These are phyloP conservation scores for Telmatherina bonti DNA, from an alignment of 2,797 vertebrate genomes.

Conservation along the genomic window DNA sequence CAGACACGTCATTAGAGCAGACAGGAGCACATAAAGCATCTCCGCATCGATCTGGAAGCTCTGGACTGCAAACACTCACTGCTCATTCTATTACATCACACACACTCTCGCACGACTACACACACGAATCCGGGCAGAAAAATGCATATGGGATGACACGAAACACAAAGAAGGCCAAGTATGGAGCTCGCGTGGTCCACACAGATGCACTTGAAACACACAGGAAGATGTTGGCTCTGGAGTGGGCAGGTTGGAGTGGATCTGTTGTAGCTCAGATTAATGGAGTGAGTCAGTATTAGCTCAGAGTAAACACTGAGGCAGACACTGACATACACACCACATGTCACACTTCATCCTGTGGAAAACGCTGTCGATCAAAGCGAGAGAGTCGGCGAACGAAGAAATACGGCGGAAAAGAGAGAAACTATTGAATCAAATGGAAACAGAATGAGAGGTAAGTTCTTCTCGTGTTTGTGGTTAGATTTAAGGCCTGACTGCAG, in stretches of 20 bases:
- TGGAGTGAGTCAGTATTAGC: slow-evolving; percentile 80
- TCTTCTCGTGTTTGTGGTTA: slow-evolving; percentile 1
- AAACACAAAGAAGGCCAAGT: slow-evolving; percentile 33
- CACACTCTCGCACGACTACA: slow-evolving; percentile 10
- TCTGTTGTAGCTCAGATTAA: slow-evolving; percentile 80
- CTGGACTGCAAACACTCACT: slow-evolving; percentile 66
- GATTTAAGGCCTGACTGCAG: neutral
- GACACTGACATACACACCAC: slow-evolving; percentile 79
- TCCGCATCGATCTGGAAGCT: slow-evolving; percentile 79
- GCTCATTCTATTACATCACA: slow-evolving; percentile 55
- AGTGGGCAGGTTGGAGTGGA: slow-evolving; percentile 70
- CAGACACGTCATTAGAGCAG: slow-evolving; percentile 83
- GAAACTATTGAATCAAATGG: slow-evolving; percentile 3
- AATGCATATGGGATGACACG: slow-evolving; percentile 44
- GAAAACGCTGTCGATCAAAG: slow-evolving; percentile 73
- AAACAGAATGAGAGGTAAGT: neutral
- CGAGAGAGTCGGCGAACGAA: slow-evolving; percentile 13
- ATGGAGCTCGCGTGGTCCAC: slow-evolving; percentile 7
- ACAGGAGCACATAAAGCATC: slow-evolving; percentile 84
- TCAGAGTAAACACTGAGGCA: slow-evolving; percentile 80
- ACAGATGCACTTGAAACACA: slow-evolving; percentile 23
- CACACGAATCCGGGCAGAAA: slow-evolving; percentile 32
- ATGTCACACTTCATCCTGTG: slow-evolving; percentile 79
- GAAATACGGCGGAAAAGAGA: slow-evolving; percentile 6
- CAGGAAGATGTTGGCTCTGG: slow-evolving; percentile 27